A percentile compares a stretch with the other conserved stretches of the same genome.
phyloP scores from a whole-genome alignment of 2,113 vertebrate genomes.

The Neogale vison region DNA sequence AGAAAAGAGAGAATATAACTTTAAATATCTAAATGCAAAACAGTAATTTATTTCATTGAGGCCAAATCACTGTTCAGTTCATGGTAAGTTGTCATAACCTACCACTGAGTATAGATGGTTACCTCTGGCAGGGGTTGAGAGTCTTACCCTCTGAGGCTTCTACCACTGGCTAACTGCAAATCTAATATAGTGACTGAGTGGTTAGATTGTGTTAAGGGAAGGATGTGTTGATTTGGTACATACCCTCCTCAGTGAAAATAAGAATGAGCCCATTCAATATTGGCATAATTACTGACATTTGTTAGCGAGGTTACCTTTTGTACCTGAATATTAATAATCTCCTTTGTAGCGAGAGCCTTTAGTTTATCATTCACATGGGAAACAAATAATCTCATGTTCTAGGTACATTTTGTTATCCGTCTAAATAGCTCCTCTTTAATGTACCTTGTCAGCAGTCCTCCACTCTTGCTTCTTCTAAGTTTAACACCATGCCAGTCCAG shows the following conservation, averaged over 20 bases:
- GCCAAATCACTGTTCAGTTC: background rate
- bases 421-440: background rate
- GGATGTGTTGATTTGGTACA: background rate
- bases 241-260: background rate
- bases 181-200: background rate
- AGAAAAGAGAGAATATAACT: background rate
- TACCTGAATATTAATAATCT: background rate
- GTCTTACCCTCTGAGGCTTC: background rate
- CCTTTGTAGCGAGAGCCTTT: background rate
- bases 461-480: background rate
- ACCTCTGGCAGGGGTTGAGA: background rate
- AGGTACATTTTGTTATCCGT: background rate
- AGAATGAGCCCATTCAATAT: background rate
- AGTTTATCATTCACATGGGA: background rate
- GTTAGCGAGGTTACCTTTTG: background rate
- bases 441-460: background rate
- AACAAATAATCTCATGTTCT: background rate
- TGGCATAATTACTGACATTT: background rate
- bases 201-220: background rate
- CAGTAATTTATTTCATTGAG: background rate
- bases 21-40: background rate
- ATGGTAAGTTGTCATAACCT: background rate
- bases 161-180: background rate
- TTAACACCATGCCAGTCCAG: background rate
- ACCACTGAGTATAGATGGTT: background rate